Percentiles rank a stretch among this genome's conserved stretches.
Conservation (phyloP, 2,888 invertebrate genomes). For the Pheosia gnoma region DNA sequence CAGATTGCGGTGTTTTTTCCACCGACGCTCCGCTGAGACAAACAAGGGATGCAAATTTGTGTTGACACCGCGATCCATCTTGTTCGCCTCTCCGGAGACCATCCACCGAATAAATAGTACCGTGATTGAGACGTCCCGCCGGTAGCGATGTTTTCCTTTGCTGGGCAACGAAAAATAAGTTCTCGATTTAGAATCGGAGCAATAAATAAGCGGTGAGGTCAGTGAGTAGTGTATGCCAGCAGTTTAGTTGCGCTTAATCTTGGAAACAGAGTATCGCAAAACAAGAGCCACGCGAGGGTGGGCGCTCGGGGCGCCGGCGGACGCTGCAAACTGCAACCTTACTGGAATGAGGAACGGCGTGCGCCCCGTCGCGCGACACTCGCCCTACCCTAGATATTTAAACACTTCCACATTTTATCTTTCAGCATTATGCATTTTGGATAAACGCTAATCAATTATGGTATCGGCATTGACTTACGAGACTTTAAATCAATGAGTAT, state of each 20-base stretch:
- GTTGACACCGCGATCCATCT: conserved; percentile 84
- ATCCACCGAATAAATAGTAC: conserved; percentile 75
- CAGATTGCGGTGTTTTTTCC: conserved; percentile 82
- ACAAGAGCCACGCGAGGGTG: conserved; percentile 53
- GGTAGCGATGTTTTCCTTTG: conserved; percentile 65
- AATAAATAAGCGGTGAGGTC: conserved; percentile 61
- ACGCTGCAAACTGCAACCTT: conserved; percentile 72
- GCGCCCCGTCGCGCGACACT: conserved; percentile 51
- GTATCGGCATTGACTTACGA: background rate
- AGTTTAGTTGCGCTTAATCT: conserved; percentile 77
- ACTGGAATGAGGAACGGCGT: conserved; percentile 64
- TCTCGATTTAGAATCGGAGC: conserved; percentile 42
- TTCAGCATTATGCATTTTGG: conserved; percentile 22
- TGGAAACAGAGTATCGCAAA: conserved; percentile 76
- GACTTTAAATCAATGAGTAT: too few relatives aligned
- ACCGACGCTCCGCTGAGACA: conserved; percentile 74
- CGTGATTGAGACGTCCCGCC: conserved; percentile 73
- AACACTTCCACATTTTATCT: conserved; percentile 35
- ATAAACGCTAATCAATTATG: background rate
- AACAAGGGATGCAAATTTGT: conserved; percentile 84
- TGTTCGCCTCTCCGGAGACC: conserved; percentile 81
- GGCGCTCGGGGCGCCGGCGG: conserved; percentile 43
- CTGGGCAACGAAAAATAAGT: conserved; percentile 51
- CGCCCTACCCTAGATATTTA: conserved; percentile 46
- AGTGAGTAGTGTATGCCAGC: conserved; percentile 66